Evolutionary conservation across 1,140 invertebrate genomes (phyloP).

Genomic region (Pseudomyrmex dendroicus): DNA sequence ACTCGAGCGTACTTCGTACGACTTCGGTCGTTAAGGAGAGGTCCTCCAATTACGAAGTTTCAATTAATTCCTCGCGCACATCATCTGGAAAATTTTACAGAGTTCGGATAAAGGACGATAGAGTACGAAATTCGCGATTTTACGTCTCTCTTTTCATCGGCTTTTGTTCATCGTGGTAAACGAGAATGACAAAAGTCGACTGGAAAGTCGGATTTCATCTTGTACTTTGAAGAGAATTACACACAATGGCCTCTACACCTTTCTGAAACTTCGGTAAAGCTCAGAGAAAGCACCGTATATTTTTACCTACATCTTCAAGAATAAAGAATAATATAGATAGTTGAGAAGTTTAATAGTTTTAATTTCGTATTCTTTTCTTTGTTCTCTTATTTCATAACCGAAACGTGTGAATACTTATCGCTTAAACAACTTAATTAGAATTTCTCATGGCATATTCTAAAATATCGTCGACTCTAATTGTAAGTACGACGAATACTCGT

Average conservation of each 20-base stretch:
- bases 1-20: conserved; percentile 30
- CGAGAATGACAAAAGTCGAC: conserved; percentile 47
- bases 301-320: conserved; percentile 13
- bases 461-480: background rate
- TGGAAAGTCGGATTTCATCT: conserved; percentile 45
- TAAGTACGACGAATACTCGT: background rate
- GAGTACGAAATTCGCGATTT: conserved; percentile 28
- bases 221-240: conserved; percentile 46
- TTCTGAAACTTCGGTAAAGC: conserved; percentile 24
- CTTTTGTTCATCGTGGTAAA: conserved; percentile 53
- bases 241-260: conserved; percentile 25
- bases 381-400: no score
- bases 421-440: background rate
- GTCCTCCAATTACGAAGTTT: conserved; percentile 56
- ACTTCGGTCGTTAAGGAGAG: conserved; percentile 44
- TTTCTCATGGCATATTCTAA: background rate
- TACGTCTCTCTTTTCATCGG: background rate
- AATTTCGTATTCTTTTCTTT: no score
- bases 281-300: background rate
- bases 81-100: conserved; percentile 45
- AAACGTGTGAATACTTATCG: background rate
- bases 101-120: conserved; percentile 35
- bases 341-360: no score
- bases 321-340: conserved; percentile 13
- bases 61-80: conserved; percentile 47